Evolutionary conservation across 2,888 invertebrate genomes (phyloP).

Genomic region (Maniola hyperantus): DNA sequence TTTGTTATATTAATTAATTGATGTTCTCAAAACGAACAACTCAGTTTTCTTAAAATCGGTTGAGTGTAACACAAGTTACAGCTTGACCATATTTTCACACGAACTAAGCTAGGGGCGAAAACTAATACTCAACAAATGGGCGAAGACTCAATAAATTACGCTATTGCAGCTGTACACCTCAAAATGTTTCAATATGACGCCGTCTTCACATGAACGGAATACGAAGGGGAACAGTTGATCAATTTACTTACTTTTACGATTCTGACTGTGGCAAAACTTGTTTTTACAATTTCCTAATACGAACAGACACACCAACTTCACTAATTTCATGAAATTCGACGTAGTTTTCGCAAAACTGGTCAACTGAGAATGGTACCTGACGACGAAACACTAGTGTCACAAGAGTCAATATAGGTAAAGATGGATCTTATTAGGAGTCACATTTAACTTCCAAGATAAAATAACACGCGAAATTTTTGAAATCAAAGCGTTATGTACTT

Average conservation of each 20-base stretch:
- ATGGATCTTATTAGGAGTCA: conserved; percentile 14
- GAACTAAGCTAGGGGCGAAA: not conserved
- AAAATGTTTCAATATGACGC: conserved; percentile 41
- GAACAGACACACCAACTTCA: not conserved
- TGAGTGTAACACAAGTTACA: not conserved
- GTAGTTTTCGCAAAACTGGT: conserved; percentile 14
- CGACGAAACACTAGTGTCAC: conserved; percentile 17
- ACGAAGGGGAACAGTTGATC: conserved; percentile 5
- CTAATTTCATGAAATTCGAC: not conserved
- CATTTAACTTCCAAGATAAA: conserved; percentile 17
- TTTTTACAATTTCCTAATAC: conserved; percentile 23
- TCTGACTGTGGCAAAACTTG: conserved; percentile 17
- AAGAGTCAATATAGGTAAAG: conserved; percentile 8
- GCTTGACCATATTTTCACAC: not conserved
- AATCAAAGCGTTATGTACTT: not conserved
- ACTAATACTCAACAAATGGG: no score
- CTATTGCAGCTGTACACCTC: conserved; percentile 15
- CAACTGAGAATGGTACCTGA: conserved; percentile 26
- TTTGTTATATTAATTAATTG: no score
- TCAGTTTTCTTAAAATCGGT: not conserved
- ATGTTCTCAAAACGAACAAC: no score
- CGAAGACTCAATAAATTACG: conserved; percentile 4
- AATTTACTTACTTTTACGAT: conserved; percentile 26
- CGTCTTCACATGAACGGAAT: conserved; percentile 3
- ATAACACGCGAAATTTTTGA: conserved; percentile 26